Base-by-base conservation (phyloP, 1,140 invertebrate genomes). In the Microplitis demolitor region DNA sequence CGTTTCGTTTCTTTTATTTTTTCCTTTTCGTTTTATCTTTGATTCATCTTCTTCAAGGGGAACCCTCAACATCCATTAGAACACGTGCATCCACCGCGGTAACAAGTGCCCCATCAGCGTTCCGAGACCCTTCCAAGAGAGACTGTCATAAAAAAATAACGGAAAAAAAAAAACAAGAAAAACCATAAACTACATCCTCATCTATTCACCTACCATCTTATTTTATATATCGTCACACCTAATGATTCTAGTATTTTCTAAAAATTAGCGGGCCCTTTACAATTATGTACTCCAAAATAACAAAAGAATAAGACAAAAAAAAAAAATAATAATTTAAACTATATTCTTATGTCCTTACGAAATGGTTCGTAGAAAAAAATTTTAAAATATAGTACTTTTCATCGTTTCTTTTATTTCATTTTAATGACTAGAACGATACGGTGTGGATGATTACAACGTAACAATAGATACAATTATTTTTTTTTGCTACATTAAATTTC, bases 91-190 rank as follows among this genome's bases (percentile, higher is more conserved):
- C 78, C 77, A 76, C 72, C 69, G 74, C 70, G 76, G 62, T 78
- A 80, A 82, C 80, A 83, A 83, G 81, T 81, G 78, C 77, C 78
- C 77, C 78, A 74, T 80, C 79, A 80, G 78, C 75, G 78, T 72
- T 72, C 74, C 68, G 11, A 45, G 24, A 73, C 72, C 68, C 66
- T 72, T 68, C 37, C 3, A 45, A 11, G 39, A 45, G 39, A 45
- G 62, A 69, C 54, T 51, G 67, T 71, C 66, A 73, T 61, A 50
- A 74, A 69, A 71, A 66, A 74, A 70, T 54, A 74, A 74, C 39
- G 14, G 67, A 69, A 51, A 70, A 69, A 73, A 77, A 76, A 70
- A 24, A 56, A 24, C 24, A 24, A 45, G 56, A 63, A 63, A 60
- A 60, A 8, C 24, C 45, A n/a, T 63, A 66, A 53, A 73, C 31